Evolutionary conservation across 2,113 vertebrate genomes (phyloP).

Genomic region (Myiagra hebetior): DNA sequence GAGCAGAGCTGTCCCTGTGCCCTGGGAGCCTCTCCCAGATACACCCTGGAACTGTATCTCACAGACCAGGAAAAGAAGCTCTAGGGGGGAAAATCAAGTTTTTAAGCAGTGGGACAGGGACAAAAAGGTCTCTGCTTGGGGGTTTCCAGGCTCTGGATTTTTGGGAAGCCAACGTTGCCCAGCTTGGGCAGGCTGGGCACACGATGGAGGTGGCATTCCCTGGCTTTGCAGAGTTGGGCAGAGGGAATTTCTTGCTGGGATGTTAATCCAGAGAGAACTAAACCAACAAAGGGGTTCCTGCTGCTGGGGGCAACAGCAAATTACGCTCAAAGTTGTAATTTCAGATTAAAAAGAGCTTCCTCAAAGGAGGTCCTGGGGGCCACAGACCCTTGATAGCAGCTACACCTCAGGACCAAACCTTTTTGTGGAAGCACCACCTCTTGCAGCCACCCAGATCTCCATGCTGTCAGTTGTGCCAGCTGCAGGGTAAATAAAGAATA

Average conservation of each 20-base stretch:
- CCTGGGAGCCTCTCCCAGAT: background rate
- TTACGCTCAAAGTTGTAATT: background rate
- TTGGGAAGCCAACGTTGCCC: background rate
- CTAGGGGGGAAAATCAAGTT: background rate
- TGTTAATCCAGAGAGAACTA: background rate
- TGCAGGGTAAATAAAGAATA: background rate
- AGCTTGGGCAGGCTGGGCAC: background rate
- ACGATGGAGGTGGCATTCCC: background rate
- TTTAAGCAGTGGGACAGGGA: background rate
- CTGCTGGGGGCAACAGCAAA: background rate
- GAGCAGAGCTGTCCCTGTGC: background rate
- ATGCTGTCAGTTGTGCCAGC: background rate
- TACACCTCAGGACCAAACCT: background rate
- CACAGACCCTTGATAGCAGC: background rate
- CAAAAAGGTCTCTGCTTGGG: background rate
- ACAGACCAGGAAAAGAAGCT: background rate
- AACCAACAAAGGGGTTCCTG: background rate
- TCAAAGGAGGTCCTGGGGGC: background rate
- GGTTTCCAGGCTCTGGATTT: background rate
- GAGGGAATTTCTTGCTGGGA: background rate
- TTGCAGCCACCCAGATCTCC: background rate
- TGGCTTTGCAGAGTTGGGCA: background rate
- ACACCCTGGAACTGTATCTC: background rate
- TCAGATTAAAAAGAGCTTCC: background rate
- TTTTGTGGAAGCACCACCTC: background rate